Evolutionary conservation across 2,113 vertebrate species (phyloP).

Genomic region (Epinephelus fuscoguttatus): DNA sequence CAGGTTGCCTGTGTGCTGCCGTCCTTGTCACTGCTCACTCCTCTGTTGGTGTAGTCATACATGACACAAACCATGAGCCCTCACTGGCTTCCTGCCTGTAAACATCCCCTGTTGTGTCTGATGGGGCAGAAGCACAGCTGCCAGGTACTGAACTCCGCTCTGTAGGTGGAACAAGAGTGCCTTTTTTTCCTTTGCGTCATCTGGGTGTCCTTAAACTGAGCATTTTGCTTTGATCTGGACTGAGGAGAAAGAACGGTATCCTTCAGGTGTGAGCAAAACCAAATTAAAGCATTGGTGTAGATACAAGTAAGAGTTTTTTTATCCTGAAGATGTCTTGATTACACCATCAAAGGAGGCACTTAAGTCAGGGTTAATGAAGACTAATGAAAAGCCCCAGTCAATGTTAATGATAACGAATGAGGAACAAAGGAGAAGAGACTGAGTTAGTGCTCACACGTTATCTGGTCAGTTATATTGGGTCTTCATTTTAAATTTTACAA

Average conservation of each 20-base stretch:
- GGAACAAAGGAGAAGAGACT: background rate
- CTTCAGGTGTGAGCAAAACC: background rate
- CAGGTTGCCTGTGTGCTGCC: conserved; percentile 10
- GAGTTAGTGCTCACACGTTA: background rate
- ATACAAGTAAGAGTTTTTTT: background rate
- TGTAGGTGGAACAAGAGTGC: background rate
- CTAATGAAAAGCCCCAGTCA: background rate
- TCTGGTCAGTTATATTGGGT: background rate
- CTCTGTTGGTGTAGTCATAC: conserved; percentile 9
- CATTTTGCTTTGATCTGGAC: background rate
- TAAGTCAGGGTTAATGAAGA: background rate
- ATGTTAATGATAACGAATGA: background rate
- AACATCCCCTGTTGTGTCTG: conserved; percentile 4
- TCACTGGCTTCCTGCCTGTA: conserved; percentile 15
- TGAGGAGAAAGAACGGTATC: background rate
- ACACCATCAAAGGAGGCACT: background rate
- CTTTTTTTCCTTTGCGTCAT: background rate
- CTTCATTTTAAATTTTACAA: background rate
- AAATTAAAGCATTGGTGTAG: background rate
- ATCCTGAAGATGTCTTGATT: background rate
- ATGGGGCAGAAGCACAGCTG: conserved; percentile 15
- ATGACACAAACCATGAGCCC: conserved; percentile 7
- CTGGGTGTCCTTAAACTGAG: background rate
- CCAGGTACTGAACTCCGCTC: background rate
- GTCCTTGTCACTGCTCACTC: conserved; percentile 4